These are phyloP conservation scores for Anoncus sp. DNA, from an alignment of 2,888 invertebrate species.

Conservation along the genomic window DNA sequence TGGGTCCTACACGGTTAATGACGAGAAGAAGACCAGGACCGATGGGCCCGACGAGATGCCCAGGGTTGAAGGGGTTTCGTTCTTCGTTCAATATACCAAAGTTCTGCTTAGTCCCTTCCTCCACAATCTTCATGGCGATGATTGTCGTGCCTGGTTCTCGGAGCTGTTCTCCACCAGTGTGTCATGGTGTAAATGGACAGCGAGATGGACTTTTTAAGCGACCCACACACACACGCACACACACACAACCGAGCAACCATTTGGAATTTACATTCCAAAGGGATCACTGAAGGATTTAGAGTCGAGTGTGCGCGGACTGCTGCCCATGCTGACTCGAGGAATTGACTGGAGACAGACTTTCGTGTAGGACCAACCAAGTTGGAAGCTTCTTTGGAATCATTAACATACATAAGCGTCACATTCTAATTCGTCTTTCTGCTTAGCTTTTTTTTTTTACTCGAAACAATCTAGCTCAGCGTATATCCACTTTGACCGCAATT, in stretches of 20 bases:
- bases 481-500: no score
- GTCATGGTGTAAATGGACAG: conserved; percentile 23
- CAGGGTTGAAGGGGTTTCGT: conserved; percentile 56
- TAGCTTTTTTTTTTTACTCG: no score
- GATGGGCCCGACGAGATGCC: conserved; percentile 55
- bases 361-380: not conserved
- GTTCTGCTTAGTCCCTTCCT: conserved; percentile 18
- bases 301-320: no score
- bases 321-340: no score
- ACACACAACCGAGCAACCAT: conserved; percentile 2
- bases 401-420: not conserved
- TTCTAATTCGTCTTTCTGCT: not conserved
- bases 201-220: not conserved
- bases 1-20: conserved; percentile 60
- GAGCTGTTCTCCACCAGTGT: conserved; percentile 36
- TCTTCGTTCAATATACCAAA: conserved; percentile 44
- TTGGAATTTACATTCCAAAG: conserved; percentile 31
- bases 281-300: no score
- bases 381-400: no score
- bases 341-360: not conserved
- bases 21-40: conserved; percentile 48
- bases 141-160: conserved; percentile 39
- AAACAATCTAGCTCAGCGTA: no score
- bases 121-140: conserved; percentile 38
- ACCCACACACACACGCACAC: no score